Conservation (phyloP, 2,888 invertebrate species). For the Cephus pygmeus region DNA sequence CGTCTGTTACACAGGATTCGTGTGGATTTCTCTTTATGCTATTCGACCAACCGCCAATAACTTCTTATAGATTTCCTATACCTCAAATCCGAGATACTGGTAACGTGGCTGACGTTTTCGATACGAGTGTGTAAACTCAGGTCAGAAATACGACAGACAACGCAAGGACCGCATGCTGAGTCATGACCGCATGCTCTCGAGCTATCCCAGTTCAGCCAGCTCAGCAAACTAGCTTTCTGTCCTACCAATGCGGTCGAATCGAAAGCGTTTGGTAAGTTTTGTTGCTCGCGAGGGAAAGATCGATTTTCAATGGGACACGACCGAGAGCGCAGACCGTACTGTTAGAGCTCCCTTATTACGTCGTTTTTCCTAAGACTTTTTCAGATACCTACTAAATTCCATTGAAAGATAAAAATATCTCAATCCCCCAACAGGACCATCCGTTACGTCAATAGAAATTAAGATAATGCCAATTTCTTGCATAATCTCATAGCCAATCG, state of each 20-base stretch:
- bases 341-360: background rate
- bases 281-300: slow-evolving; percentile 16
- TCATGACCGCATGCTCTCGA: slow-evolving; percentile 31
- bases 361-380: background rate
- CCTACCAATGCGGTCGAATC: slow-evolving; percentile 15
- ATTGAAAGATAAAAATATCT: too few relatives aligned
- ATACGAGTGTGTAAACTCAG: slow-evolving; percentile 39
- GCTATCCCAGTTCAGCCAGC: slow-evolving; percentile 33
- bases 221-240: slow-evolving; percentile 32
- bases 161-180: slow-evolving; percentile 32
- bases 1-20: background rate
- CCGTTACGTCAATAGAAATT: background rate
- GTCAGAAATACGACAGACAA: slow-evolving; percentile 43
- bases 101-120: background rate
- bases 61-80: background rate
- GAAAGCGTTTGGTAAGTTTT: slow-evolving; percentile 18
- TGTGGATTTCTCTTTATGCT: background rate
- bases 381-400: too few relatives aligned
- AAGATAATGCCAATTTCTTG: background rate
- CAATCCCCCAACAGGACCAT: too few relatives aligned
- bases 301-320: slow-evolving; percentile 17
- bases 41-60: background rate
- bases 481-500: too few relatives aligned
- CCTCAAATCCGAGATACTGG: background rate
- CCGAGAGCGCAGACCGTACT: slow-evolving; percentile 9